These are phyloP conservation scores for Achroia grisella DNA, from an alignment of 1,140 invertebrate genomes.

Conservation along the genomic window DNA sequence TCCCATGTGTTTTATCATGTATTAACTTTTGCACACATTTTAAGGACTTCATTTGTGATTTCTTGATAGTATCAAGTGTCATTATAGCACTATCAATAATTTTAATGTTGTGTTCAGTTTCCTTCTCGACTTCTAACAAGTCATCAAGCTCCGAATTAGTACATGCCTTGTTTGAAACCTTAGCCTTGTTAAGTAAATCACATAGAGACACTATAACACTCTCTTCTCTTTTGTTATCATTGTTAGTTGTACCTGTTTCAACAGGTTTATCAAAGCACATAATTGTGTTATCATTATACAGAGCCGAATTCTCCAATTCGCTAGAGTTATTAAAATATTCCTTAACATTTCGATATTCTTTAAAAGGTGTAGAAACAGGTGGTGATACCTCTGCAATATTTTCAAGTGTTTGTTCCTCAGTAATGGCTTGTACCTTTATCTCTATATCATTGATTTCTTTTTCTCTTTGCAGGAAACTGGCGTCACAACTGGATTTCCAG, in stretches of 20 bases:
- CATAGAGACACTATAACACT: slow-evolving; percentile 52
- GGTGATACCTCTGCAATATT: slow-evolving; percentile 40
- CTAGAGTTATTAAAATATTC: slow-evolving; percentile 47
- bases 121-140: slow-evolving; percentile 33
- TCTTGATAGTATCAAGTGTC: slow-evolving; percentile 35
- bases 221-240: slow-evolving; percentile 38
- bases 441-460: slow-evolving; percentile 49
- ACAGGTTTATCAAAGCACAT: slow-evolving; percentile 47
- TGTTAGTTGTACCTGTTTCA: background rate
- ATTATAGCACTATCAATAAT: slow-evolving; percentile 38
- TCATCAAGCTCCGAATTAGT: slow-evolving; percentile 30
- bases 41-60: slow-evolving; percentile 34
- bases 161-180: slow-evolving; percentile 23
- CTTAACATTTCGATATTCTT: slow-evolving; percentile 46
- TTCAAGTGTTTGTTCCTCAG: slow-evolving; percentile 34
- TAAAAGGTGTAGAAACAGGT: slow-evolving; percentile 51
- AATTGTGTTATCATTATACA: slow-evolving; percentile 42
- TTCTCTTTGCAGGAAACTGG: slow-evolving; percentile 53
- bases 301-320: slow-evolving; percentile 28
- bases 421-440: slow-evolving; percentile 25
- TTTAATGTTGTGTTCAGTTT: slow-evolving; percentile 35
- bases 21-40: slow-evolving; percentile 38
- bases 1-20: slow-evolving; percentile 21
- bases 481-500: slow-evolving; percentile 46
- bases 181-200: slow-evolving; percentile 47